phyloP scores from a whole-genome alignment of 2,113 vertebrate species.

The Rhagologus leucostigma region DNA sequence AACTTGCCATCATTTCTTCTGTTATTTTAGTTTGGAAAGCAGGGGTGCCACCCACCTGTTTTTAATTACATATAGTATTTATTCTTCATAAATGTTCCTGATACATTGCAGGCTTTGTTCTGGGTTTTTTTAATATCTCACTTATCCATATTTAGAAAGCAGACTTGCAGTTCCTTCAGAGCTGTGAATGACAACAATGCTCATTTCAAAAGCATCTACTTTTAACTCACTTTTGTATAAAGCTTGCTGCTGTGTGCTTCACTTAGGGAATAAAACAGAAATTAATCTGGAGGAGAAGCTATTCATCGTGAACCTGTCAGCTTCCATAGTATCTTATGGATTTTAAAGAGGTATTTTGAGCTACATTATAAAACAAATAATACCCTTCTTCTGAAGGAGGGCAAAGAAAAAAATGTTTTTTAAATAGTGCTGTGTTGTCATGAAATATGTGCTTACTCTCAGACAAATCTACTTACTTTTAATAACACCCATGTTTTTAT shows the following conservation, averaged over 20 bases:
- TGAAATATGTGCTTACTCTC: background rate
- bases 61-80: background rate
- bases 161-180: background rate
- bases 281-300: conserved; percentile 2
- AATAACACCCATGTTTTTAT: background rate
- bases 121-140: background rate
- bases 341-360: conserved; percentile 9
- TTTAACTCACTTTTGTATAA: background rate
- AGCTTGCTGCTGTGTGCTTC: background rate
- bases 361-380: background rate
- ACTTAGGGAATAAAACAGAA: background rate
- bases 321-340: background rate
- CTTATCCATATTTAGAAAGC: background rate
- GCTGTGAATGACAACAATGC: background rate
- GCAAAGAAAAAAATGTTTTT: background rate
- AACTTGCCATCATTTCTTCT: background rate
- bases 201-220: background rate
- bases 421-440: background rate
- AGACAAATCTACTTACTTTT: background rate
- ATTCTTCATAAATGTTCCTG: background rate
- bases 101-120: background rate
- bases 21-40: background rate
- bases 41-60: background rate
- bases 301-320: background rate
- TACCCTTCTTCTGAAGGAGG: background rate